These are phyloP conservation scores for Thamnophis sirtalis DNA, from an alignment of 2,113 vertebrate species.

Conservation along the genomic window DNA sequence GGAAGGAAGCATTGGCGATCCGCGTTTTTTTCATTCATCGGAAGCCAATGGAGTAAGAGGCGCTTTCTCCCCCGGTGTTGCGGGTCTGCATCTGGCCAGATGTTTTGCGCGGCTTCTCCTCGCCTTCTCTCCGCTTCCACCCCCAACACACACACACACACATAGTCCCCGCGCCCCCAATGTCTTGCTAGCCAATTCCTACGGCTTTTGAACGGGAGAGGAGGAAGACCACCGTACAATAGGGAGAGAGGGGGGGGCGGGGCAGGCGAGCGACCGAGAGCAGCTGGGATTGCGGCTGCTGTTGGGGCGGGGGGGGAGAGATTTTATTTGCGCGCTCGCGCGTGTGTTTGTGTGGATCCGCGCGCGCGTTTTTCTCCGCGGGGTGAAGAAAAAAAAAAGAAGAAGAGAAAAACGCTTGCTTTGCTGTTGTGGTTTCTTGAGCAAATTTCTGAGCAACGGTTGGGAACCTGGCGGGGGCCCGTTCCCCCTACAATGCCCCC, in stretches of 20 bases:
- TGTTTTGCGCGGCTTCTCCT: background rate
- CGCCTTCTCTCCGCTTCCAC: background rate
- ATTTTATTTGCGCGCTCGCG: background rate
- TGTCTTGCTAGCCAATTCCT: background rate
- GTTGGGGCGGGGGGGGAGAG: background rate
- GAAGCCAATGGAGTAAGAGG: conserved; percentile 28
- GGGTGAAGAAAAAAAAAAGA: background rate
- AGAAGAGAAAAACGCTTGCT: background rate
- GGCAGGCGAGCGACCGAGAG: conserved; percentile 35
- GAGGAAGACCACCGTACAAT: conserved; percentile 37
- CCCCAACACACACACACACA: too few relatives aligned
- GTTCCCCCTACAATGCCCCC: too few relatives aligned
- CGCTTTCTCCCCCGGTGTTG: too few relatives aligned
- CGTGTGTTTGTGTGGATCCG: background rate
- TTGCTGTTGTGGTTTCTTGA: too few relatives aligned
- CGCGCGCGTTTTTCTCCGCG: background rate
- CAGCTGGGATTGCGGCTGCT: conserved; percentile 46
- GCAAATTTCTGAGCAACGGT: background rate
- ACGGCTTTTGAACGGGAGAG: background rate
- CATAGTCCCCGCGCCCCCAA: too few relatives aligned
- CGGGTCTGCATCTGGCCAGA: conserved; percentile 32
- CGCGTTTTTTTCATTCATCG: conserved; percentile 26
- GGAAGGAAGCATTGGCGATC: background rate
- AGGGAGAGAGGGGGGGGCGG: conserved; percentile 50
- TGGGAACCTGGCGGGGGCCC: conserved; percentile 4